phyloP scores from a whole-genome alignment of 2,888 invertebrate species.

The Caradrina kadenii region DNA sequence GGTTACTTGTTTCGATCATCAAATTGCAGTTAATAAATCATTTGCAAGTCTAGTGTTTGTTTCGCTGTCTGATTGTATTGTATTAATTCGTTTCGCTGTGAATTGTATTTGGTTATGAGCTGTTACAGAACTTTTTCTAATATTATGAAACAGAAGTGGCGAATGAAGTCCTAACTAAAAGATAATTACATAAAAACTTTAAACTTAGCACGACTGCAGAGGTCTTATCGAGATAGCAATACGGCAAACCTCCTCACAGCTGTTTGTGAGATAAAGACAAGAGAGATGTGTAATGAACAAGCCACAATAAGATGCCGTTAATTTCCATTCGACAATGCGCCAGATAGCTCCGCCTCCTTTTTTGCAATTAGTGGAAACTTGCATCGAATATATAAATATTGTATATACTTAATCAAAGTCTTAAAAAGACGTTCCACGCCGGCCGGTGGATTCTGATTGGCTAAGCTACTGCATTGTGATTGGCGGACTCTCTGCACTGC shows the following conservation, averaged over 20 bases:
- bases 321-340: background rate
- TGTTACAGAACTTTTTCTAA: background rate
- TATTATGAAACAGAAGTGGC: no score
- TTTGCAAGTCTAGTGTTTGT: constrained; percentile 19
- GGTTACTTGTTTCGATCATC: background rate
- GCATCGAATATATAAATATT: background rate
- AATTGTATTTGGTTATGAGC: background rate
- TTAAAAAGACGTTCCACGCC: background rate
- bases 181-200: no score
- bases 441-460: constrained; percentile 20
- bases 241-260: no score
- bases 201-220: no score
- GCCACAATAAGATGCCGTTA: background rate
- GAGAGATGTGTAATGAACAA: background rate
- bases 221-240: no score
- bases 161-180: no score
- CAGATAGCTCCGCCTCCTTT: background rate
- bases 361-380: background rate
- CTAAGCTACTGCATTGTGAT: constrained; percentile 2
- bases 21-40: background rate
- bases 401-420: no score
- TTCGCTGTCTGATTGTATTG: background rate
- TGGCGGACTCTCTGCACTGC: constrained; percentile 5
- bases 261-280: no score
- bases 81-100: no score